Conservation (phyloP, 2,797 vertebrate species). For the Lerista edwardsae region DNA sequence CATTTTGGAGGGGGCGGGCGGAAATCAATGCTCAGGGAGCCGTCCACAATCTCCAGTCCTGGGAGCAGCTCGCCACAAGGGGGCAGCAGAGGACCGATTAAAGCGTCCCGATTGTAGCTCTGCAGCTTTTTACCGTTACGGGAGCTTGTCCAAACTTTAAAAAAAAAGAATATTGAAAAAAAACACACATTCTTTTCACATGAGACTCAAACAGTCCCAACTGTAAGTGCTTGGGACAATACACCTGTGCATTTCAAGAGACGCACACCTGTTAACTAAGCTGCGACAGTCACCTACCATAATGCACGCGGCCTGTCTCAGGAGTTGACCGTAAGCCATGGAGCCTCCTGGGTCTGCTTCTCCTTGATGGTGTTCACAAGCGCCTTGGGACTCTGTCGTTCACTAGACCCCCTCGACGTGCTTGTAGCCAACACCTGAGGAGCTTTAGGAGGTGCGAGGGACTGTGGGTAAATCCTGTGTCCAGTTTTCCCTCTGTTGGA, state of each 20-base stretch:
- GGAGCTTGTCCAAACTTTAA: not conserved
- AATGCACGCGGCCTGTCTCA: not conserved
- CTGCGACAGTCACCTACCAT: not conserved
- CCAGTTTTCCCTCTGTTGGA: constrained; percentile 31
- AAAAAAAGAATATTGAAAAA: not conserved
- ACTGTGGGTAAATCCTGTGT: constrained; percentile 52
- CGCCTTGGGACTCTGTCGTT: constrained; percentile 59
- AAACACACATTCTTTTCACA: not conserved
- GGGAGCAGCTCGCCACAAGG: too few relatives aligned
- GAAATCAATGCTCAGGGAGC: too few relatives aligned
- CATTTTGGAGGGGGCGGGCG: too few relatives aligned
- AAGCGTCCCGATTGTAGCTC: not conserved
- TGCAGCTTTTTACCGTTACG: not conserved
- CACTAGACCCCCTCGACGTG: constrained; percentile 52
- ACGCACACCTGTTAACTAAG: not conserved
- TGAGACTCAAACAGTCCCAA: not conserved
- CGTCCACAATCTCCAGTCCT: too few relatives aligned
- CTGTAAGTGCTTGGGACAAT: not conserved
- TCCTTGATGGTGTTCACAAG: constrained; percentile 64
- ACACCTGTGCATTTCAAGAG: not conserved
- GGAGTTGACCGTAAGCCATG: not conserved
- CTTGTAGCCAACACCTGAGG: constrained; percentile 35
- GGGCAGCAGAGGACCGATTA: not conserved
- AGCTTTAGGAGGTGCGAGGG: too few relatives aligned
- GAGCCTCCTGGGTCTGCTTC: constrained; percentile 47